A percentile compares a stretch with the other conserved stretches of the same genome.
phyloP scores from a whole-genome alignment of 1,140 invertebrate species.

The Papilio polytes region DNA sequence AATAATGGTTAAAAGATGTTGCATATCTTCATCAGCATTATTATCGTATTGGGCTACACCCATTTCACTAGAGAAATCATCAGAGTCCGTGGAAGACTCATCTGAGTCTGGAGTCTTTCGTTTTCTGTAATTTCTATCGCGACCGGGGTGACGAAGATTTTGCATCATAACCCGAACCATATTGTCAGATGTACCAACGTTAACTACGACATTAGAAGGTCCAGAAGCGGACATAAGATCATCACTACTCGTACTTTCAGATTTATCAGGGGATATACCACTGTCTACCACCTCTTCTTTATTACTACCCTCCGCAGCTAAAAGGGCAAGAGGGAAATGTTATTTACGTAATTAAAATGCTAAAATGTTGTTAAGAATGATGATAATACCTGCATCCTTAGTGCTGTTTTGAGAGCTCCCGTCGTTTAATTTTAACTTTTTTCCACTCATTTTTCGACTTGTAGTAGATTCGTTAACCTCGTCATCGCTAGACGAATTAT shows the following conservation, averaged over 20 bases:
- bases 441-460: conserved; percentile 69
- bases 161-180: conserved; percentile 68
- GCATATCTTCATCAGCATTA: conserved; percentile 41
- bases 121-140: conserved; percentile 70
- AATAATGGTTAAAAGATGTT: conserved; percentile 42
- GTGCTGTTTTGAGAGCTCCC: conserved; percentile 77
- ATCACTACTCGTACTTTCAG: conserved; percentile 79
- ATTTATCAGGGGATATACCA: conserved; percentile 79
- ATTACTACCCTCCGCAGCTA: conserved; percentile 61
- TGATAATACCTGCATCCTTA: conserved; percentile 65
- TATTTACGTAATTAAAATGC: conserved; percentile 54
- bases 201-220: conserved; percentile 65
- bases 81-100: conserved; percentile 72
- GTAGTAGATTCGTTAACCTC: conserved; percentile 67
- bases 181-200: conserved; percentile 66
- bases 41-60: conserved; percentile 33
- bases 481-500: conserved; percentile 74
- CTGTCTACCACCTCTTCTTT: conserved; percentile 79
- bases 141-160: conserved; percentile 61
- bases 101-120: conserved; percentile 73
- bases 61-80: conserved; percentile 69
- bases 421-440: conserved; percentile 79
- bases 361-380: conserved; percentile 1
- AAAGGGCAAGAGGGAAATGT: conserved; percentile 61
- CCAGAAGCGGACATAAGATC: conserved; percentile 56